Percentiles rank a stretch among this genome's conserved stretches.
phyloP scores from a whole-genome alignment of 2,797 vertebrate species.

The Buceros bicornis region DNA sequence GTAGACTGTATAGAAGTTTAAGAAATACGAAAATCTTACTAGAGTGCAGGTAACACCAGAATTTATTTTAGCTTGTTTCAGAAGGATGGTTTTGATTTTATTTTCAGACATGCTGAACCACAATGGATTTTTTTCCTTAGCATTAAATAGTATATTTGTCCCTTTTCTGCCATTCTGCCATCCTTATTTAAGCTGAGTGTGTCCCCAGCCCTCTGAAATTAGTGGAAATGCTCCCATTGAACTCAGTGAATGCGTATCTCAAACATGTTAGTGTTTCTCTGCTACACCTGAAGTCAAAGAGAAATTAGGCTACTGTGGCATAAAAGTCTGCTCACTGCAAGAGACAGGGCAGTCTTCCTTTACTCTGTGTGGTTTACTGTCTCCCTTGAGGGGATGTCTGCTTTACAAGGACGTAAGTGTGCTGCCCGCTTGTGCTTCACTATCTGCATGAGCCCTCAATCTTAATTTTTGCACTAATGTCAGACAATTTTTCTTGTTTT shows the following conservation, averaged over 20 bases:
- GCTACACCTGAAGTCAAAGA: neutral
- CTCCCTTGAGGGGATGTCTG: neutral
- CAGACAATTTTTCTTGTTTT: neutral
- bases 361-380: neutral
- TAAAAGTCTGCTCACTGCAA: neutral
- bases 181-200: neutral
- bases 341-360: neutral
- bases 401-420: neutral
- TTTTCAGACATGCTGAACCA: neutral
- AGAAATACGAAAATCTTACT: neutral
- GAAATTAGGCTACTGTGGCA: neutral
- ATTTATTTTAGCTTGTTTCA: neutral
- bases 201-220: neutral
- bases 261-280: neutral
- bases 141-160: neutral
- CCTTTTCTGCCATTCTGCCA: neutral
- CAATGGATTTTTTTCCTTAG: neutral
- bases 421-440: neutral
- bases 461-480: neutral
- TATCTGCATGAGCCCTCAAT: neutral
- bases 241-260: neutral
- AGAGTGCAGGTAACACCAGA: neutral
- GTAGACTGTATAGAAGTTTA: neutral
- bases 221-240: neutral
- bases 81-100: neutral